Conservation (phyloP, 2,797 vertebrate genomes). For the Masticophis lateralis region DNA sequence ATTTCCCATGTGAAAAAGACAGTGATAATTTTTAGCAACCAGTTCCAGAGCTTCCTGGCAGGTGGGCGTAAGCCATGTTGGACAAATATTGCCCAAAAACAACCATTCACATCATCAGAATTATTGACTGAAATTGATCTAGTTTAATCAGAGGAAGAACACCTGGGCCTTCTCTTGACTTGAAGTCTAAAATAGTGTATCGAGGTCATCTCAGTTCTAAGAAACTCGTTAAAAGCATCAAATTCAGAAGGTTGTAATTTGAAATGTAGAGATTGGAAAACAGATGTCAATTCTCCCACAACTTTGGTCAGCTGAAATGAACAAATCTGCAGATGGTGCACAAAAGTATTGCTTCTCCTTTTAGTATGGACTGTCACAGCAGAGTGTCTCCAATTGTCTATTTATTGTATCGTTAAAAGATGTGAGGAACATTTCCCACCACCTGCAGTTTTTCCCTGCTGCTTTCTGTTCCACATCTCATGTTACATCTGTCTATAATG, state of each 20-base stretch:
- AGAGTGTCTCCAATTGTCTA: neutral
- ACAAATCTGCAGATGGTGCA: neutral
- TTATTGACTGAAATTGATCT: neutral
- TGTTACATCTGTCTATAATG: neutral
- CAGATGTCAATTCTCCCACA: neutral
- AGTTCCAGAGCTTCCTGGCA: neutral
- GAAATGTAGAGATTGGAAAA: neutral
- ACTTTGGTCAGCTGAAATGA: neutral
- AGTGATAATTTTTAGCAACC: neutral
- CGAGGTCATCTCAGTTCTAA: neutral
- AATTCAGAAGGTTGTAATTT: neutral
- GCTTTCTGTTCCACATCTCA: neutral
- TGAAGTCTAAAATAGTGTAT: neutral
- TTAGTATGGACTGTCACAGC: neutral
- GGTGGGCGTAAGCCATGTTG: neutral
- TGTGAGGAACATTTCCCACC: neutral
- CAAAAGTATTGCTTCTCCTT: neutral
- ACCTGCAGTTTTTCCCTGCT: neutral
- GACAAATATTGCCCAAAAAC: neutral
- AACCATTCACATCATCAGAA: neutral
- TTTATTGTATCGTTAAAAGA: neutral
- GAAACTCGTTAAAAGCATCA: neutral
- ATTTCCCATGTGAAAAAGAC: neutral
- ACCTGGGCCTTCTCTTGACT: neutral
- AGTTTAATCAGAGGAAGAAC: neutral